Evolutionary conservation across 2,797 vertebrate genomes (phyloP).

Genomic region (Lagodon rhomboides): DNA sequence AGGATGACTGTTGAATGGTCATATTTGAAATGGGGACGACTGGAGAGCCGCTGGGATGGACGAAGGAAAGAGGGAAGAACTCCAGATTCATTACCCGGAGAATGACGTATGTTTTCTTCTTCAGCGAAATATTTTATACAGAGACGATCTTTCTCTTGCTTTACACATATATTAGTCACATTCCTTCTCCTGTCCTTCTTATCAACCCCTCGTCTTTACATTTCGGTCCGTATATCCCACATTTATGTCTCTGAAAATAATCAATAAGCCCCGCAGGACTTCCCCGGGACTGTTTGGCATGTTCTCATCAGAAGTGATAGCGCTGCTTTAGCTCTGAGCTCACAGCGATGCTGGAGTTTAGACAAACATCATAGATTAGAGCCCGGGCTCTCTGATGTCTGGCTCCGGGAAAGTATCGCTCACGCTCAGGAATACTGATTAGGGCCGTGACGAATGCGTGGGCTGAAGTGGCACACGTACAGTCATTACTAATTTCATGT

Average conservation of each 20-base stretch:
- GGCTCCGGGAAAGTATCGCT: constrained; percentile 25
- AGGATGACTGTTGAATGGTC: background rate
- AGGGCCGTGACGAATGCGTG: constrained; percentile 11
- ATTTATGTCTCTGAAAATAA: background rate
- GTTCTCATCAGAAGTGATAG: constrained; percentile 33
- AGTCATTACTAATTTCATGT: background rate
- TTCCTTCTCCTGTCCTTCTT: background rate
- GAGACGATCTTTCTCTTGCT: background rate
- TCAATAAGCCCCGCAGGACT: constrained; percentile 25
- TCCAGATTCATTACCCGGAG: background rate
- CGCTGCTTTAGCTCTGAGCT: constrained; percentile 53
- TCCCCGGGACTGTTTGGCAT: constrained; percentile 2
- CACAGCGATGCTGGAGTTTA: constrained; percentile 52
- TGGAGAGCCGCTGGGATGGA: too few species aligned
- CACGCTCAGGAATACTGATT: constrained; percentile 41
- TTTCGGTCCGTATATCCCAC: background rate
- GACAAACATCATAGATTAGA: constrained; percentile 50
- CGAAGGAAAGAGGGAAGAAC: background rate
- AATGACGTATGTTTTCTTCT: background rate
- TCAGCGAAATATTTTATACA: background rate
- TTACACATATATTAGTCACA: background rate
- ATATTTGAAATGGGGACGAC: too few species aligned
- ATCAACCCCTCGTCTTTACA: background rate
- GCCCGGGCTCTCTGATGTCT: constrained; percentile 42
- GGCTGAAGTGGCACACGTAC: background rate